Base-by-base conservation (phyloP, 1,140 invertebrate genomes). In the Danaus plexippus region DNA sequence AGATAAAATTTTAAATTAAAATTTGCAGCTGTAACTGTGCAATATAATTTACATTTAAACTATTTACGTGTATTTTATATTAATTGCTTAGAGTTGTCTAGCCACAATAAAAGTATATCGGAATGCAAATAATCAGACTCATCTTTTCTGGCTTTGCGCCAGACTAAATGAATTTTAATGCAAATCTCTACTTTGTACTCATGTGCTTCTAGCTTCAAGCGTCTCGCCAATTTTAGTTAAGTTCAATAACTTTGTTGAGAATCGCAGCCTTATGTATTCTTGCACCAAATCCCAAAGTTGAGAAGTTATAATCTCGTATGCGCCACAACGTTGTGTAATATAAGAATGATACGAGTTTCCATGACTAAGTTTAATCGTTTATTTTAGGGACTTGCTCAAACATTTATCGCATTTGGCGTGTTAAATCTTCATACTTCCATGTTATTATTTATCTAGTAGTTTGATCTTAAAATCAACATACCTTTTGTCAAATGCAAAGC, bases 131-230 rank as follows among this genome's bases (percentile, higher is more conserved):
- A 42, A 11, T 32, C 22, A 15, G 18, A n/a, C 41, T 41, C 10
- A 52, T 58, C 61, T 54, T 53, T 32, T 13, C 52, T 63, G 61
- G 61, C 61, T 47, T 47, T 41, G 46, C 52, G 61, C 61, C 61
- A 63, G 57, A 59, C 61, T 54, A 63, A 63, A 63, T 63, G 61
- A 63, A 59, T 63, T 63, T 58, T 58, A 58, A 59, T 58, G 47
- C 61, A 63, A 63, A 59, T 63, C 52, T 43, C 56, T 51, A 63
- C 61, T 63, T 61, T 56, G 53, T 55, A 56, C 53, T 54, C 56
- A 52, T 55, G 55, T 54, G 56, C 57, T 63, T 59, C 57, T 59
- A 63, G 59, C 52, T 63, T 59, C 48, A 18, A 52, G 43, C 49
- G 47, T 50, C 13, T 51, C 48, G 47, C 56, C 57, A 52, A 52